Percentiles rank a stretch among this genome's conserved stretches.
Evolutionary conservation across 2,797 vertebrate genomes (phyloP).

Genomic region (Huso huso): DNA sequence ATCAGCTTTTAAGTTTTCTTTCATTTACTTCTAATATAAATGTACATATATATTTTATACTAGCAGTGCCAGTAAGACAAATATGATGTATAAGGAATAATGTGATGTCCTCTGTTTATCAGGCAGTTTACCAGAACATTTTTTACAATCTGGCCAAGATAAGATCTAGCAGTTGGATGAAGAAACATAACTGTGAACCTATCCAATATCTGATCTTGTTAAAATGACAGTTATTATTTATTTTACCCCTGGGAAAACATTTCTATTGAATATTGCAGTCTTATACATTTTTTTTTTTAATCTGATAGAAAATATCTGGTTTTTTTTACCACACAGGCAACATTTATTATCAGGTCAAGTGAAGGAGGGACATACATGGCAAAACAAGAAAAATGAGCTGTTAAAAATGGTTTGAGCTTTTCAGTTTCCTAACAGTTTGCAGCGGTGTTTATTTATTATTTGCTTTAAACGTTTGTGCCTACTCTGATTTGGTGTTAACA

Average conservation of each 20-base stretch:
- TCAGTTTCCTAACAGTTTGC: conserved; percentile 15
- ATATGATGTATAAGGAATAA: too few relatives aligned
- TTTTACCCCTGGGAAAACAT: not conserved
- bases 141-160: not conserved
- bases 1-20: too few relatives aligned
- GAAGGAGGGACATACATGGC: too few relatives aligned
- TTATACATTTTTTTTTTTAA: not conserved
- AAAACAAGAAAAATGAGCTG: too few relatives aligned
- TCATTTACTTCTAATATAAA: too few relatives aligned
- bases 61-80: too few relatives aligned
- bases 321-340: too few relatives aligned
- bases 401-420: not conserved
- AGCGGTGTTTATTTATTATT: conserved; percentile 19
- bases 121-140: not conserved
- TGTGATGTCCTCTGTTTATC: not conserved
- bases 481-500: not conserved
- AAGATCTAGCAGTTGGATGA: not conserved
- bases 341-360: too few relatives aligned
- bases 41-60: too few relatives aligned
- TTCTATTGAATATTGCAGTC: not conserved
- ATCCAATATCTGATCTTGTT: not conserved
- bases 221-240: not conserved
- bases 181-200: not conserved
- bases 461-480: conserved; percentile 9
- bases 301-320: too few relatives aligned